Evolutionary conservation across 2,113 vertebrate species (phyloP).

Genomic region (Salvelinus fontinalis): DNA sequence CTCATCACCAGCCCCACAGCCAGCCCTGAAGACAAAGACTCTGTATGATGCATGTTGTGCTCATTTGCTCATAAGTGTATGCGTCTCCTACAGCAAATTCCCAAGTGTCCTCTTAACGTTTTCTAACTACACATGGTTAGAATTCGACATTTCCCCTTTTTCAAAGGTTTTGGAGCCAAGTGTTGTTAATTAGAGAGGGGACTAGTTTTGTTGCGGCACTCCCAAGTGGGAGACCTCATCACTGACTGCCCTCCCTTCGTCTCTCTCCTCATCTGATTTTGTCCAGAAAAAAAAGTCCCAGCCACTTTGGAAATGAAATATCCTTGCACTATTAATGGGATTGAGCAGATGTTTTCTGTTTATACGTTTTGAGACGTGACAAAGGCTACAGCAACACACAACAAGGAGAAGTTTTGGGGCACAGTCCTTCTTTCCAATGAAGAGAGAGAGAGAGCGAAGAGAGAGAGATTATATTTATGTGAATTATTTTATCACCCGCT

Average conservation of each 20-base stretch:
- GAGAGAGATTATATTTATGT: slow-evolving; percentile 63
- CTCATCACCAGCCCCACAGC: slow-evolving; percentile 16
- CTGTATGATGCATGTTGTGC: slow-evolving; percentile 39
- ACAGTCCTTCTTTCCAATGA: background rate
- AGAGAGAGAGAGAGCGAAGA: slow-evolving; percentile 15
- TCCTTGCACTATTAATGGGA: slow-evolving; percentile 65
- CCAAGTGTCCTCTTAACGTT: slow-evolving; percentile 55
- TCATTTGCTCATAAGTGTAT: slow-evolving; percentile 63
- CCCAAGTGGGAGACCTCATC: slow-evolving; percentile 60
- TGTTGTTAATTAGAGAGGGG: slow-evolving; percentile 75
- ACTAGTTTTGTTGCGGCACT: slow-evolving; percentile 70
- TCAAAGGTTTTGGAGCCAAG: slow-evolving; percentile 62
- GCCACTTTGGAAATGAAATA: slow-evolving; percentile 68
- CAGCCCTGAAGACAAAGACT: slow-evolving; percentile 48
- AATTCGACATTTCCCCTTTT: slow-evolving; percentile 68
- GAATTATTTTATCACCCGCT: slow-evolving; percentile 66
- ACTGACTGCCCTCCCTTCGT: slow-evolving; percentile 29
- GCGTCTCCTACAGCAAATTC: slow-evolving; percentile 55
- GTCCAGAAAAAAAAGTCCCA: slow-evolving; percentile 37
- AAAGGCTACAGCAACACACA: slow-evolving; percentile 61
- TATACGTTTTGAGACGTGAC: slow-evolving; percentile 61
- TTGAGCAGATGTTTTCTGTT: slow-evolving; percentile 74
- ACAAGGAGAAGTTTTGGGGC: slow-evolving; percentile 44
- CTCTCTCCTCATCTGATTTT: slow-evolving; percentile 1
- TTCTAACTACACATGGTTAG: slow-evolving; percentile 66